These are phyloP conservation scores for Clepsis dumicolana DNA, from an alignment of 2,888 invertebrate genomes.

Conservation along the genomic window DNA sequence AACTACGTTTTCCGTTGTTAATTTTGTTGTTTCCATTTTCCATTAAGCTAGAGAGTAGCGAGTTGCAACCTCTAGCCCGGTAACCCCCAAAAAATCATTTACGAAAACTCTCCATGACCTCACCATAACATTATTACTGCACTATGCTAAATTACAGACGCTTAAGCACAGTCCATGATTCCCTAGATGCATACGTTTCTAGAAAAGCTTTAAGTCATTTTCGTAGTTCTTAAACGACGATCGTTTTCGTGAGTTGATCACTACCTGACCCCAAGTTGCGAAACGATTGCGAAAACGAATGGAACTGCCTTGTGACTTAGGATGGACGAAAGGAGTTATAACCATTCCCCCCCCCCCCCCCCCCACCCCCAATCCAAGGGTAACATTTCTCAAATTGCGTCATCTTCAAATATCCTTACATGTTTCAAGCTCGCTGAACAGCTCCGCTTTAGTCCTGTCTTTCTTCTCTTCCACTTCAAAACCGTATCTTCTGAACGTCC, in stretches of 20 bases:
- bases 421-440: constrained; percentile 26
- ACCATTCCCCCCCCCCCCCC: neutral
- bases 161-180: neutral
- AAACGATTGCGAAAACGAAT: too few species aligned
- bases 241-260: too few species aligned
- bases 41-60: neutral
- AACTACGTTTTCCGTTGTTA: too few species aligned
- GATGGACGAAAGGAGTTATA: neutral
- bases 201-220: too few species aligned
- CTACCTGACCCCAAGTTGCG: too few species aligned
- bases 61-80: too few species aligned
- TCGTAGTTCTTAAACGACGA: too few species aligned
- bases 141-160: neutral
- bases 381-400: neutral
- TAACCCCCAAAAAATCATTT: neutral
- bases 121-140: too few species aligned
- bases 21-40: neutral
- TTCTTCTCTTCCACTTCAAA: constrained; percentile 34
- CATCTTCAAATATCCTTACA: constrained; percentile 33
- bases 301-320: too few species aligned
- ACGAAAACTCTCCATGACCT: neutral
- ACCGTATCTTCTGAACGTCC: constrained; percentile 30
- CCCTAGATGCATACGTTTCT: neutral
- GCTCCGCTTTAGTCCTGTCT: constrained; percentile 25
- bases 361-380: neutral